Evolutionary conservation across 2,888 invertebrate genomes (phyloP), one percentile per base, ranked within the genome.

Genomic region (Platycnemis pennipes): DNA sequence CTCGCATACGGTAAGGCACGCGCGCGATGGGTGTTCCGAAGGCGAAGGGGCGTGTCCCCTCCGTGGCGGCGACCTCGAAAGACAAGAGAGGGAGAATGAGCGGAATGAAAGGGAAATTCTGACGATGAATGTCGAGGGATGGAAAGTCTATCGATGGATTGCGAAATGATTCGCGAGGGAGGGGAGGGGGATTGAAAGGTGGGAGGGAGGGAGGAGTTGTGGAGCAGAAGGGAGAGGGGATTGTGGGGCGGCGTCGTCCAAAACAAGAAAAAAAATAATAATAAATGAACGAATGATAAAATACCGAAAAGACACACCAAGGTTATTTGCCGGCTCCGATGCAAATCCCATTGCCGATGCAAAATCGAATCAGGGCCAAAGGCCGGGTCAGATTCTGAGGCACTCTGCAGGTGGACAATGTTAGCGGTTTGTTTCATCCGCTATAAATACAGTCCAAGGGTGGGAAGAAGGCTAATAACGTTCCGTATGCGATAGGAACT

Each of bases 41-140:
- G 37, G 77, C 77, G 77, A 26, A 26, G 22, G 26, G 26, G 8
- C 63, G 63, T 26, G 77, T 77, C 77, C 26, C 37, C 37, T 13
- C 3, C n/a, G 7, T 8, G n/a, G 63, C 63, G 77, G 77, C 37
- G 77, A 77, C 77, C 77, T 77, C 77, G 77, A 77, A 77, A 77
- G n/a, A 37, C 37, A n/a, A 31, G 31, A 77, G 77, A 77, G 37
- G 31, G 69, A 26, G n/a, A n/a, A 63, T 26, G 7, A n/a, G n/a
- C 26, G 26, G 63, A 63, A 77, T 77, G 77, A 77, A 77, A 77
- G 77, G 77, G 77, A 77, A 77, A 77, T 26, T 16, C 77, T 16
- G 1, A 13, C 5, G 77, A 77, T 37, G 77, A 37, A 77, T 77
- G 13, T 77, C 77, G 37, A 26, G 77, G 49, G 49, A 49, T 49